These are phyloP conservation scores for Drosophila setifemur DNA, from an alignment of 1,140 invertebrate genomes.

Conservation along the genomic window DNA sequence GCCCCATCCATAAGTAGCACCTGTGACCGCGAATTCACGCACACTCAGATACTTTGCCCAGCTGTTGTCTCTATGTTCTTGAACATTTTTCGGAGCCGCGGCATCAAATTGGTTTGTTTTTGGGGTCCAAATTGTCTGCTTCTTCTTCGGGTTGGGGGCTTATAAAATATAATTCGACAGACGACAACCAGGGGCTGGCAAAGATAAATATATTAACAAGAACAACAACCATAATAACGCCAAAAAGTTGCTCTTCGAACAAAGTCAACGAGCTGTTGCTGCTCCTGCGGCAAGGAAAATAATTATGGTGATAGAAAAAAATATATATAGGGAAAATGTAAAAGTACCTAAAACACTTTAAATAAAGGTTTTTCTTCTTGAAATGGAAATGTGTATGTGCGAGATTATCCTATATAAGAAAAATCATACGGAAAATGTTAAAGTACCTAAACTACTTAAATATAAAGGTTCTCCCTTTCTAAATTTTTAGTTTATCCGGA, in stretches of 20 bases:
- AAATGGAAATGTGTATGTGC: too few species aligned
- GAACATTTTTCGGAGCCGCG: slow-evolving; percentile 28
- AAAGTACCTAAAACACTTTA: too few species aligned
- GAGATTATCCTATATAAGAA: too few species aligned
- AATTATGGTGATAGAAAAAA: background rate
- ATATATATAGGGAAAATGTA: background rate
- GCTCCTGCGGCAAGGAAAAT: background rate
- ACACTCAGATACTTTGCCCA: slow-evolving; percentile 26
- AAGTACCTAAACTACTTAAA: too few species aligned
- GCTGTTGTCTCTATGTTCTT: slow-evolving; percentile 28
- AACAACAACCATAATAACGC: slow-evolving; percentile 16
- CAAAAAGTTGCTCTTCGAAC: slow-evolving; percentile 29
- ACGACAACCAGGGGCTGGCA: slow-evolving; percentile 39
- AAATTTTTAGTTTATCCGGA: too few species aligned
- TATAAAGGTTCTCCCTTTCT: too few species aligned
- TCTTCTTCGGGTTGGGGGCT: slow-evolving; percentile 22
- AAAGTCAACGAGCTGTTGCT: slow-evolving; percentile 53
- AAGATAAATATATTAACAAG: slow-evolving; percentile 58
- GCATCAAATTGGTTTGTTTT: slow-evolving; percentile 45
- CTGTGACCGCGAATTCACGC: slow-evolving; percentile 54
- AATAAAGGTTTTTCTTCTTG: too few species aligned
- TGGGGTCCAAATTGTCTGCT: slow-evolving; percentile 34
- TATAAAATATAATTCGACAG: slow-evolving; percentile 75
- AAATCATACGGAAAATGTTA: too few species aligned
- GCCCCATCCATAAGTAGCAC: slow-evolving; percentile 72